These are phyloP conservation scores for Dryobota labecula DNA, from an alignment of 2,888 invertebrate genomes.

Conservation along the genomic window DNA sequence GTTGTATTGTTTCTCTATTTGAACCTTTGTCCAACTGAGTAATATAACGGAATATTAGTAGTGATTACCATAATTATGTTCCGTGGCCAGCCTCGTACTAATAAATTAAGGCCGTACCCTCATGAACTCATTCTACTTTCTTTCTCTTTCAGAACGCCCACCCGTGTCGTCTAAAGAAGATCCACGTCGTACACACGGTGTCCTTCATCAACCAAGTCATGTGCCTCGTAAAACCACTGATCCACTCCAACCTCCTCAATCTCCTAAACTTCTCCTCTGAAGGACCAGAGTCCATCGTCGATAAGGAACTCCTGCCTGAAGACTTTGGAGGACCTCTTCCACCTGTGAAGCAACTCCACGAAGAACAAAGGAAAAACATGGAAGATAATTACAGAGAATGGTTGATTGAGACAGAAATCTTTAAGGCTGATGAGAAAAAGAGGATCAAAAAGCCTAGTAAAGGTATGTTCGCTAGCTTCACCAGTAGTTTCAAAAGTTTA, in stretches of 20 bases:
- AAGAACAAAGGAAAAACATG: slow-evolving; percentile 89
- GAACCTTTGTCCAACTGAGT: no score
- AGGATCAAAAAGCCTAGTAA: slow-evolving; percentile 86
- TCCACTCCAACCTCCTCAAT: slow-evolving; percentile 91
- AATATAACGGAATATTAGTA: no score
- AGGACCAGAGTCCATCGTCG: slow-evolving; percentile 87
- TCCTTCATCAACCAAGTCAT: slow-evolving; percentile 93
- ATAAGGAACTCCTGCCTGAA: slow-evolving; percentile 84
- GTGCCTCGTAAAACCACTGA: slow-evolving; percentile 92
- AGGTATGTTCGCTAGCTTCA: slow-evolving; percentile 88
- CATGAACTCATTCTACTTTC: no score
- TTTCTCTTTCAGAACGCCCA: slow-evolving; percentile 91
- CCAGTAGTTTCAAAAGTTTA: slow-evolving; percentile 87
- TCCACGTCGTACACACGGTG: slow-evolving; percentile 92
- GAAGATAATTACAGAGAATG: slow-evolving; percentile 91
- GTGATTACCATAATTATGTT: no score
- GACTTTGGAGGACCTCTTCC: slow-evolving; percentile 92
- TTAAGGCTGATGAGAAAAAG: slow-evolving; percentile 89
- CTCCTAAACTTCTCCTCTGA: slow-evolving; percentile 91
- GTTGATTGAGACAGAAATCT: slow-evolving; percentile 91
- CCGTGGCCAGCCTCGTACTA: no score
- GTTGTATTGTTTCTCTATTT: no score
- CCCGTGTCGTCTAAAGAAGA: slow-evolving; percentile 92
- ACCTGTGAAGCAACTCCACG: slow-evolving; percentile 88
- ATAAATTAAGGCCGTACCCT: no score